Evolutionary conservation across 37 sponge, comb jelly and placozoan species (phyloP).

Genomic region (Aplysina aerophoba): DNA sequence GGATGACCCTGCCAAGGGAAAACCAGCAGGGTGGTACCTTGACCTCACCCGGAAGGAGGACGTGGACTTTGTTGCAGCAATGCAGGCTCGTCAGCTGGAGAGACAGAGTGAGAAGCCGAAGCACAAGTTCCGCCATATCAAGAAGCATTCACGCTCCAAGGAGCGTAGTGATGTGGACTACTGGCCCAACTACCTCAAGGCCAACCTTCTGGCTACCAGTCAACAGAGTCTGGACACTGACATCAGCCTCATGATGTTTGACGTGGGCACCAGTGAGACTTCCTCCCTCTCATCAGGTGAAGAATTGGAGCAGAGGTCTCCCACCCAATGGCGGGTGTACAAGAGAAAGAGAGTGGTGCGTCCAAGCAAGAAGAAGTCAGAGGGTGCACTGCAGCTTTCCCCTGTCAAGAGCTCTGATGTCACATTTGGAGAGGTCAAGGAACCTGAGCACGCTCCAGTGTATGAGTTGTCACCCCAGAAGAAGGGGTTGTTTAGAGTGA

Average conservation of each 20-base stretch:
- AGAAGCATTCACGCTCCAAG: neutral
- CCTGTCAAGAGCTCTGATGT: slow-evolving; percentile 5
- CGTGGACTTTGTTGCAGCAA: neutral
- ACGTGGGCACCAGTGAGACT: neutral
- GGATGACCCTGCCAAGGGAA: slow-evolving; percentile 7
- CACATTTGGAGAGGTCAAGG: slow-evolving; percentile 23
- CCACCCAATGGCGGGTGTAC: no score
- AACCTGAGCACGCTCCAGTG: neutral
- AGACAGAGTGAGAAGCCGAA: slow-evolving; percentile 24
- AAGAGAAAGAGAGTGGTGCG: no score
- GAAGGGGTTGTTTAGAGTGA: slow-evolving; percentile 16
- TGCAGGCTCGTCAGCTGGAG: neutral
- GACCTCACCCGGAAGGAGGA: slow-evolving; percentile 10
- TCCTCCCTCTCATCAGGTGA: neutral
- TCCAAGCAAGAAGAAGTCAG: neutral
- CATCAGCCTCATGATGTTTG: neutral
- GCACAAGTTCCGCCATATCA: neutral
- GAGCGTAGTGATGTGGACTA: neutral
- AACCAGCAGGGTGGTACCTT: slow-evolving; percentile 12
- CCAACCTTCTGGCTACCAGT: no score
- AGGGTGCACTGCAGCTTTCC: neutral
- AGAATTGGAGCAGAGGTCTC: neutral
- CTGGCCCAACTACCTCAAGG: neutral
- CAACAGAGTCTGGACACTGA: neutral
- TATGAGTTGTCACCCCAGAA: neutral